A percentile compares a stretch with the other conserved stretches of the same genome.
These are phyloP conservation scores for Oedothorax gibbosus DNA, from an alignment of 1,140 invertebrate species.

Conservation along the genomic window DNA sequence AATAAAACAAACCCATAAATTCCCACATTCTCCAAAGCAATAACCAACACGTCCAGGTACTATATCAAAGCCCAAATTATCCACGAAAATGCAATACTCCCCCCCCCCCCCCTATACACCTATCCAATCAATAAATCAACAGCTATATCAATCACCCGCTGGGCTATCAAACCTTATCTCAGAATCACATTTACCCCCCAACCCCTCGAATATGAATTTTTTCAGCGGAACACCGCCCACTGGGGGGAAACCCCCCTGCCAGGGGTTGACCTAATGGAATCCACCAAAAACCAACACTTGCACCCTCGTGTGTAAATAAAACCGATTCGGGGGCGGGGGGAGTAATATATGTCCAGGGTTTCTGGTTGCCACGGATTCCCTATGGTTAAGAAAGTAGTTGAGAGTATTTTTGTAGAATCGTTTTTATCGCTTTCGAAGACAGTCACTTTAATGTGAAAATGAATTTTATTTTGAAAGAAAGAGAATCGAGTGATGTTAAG, in stretches of 20 bases:
- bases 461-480: no score
- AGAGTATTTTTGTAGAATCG: no score
- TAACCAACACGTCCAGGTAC: background rate
- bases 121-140: background rate
- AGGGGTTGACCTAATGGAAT: constrained; percentile 40
- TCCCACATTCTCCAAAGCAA: constrained; percentile 4
- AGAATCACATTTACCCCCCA: background rate
- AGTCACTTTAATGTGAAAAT: no score
- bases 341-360: constrained; percentile 31
- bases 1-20: background rate
- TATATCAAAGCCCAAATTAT: constrained; percentile 5
- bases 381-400: no score
- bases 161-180: no score
- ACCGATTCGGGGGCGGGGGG: constrained; percentile 10
- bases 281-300: constrained; percentile 43
- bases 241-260: constrained; percentile 21
- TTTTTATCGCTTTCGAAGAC: no score
- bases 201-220: constrained; percentile 25
- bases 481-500: no score
- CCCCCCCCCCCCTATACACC: background rate
- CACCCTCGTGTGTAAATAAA: constrained; percentile 49
- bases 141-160: background rate
- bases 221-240: constrained; percentile 26
- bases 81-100: constrained; percentile 6
- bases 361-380: background rate